These are phyloP conservation scores for Gryon sp. DNA, from an alignment of 1,140 invertebrate species.

Conservation along the genomic window DNA sequence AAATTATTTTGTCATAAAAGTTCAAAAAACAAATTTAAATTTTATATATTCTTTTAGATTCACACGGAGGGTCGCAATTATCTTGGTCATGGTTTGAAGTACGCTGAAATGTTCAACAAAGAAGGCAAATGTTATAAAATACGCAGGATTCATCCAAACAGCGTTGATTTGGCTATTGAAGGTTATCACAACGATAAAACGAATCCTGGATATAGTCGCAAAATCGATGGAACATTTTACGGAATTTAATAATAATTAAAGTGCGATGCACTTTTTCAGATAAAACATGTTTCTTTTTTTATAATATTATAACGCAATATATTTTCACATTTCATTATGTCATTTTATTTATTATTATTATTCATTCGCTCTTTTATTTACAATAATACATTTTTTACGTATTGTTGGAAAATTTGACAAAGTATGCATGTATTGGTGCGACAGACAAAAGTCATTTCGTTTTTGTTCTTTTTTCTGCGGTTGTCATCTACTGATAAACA, in stretches of 20 bases:
- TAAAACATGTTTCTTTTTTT: not conserved
- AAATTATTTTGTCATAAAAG: too few relatives aligned
- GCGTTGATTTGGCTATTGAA: conserved; percentile 76
- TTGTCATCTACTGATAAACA: too few relatives aligned
- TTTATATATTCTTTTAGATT: conserved; percentile 34
- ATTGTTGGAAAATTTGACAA: conserved; percentile 21
- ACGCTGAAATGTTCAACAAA: conserved; percentile 28
- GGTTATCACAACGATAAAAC: conserved; percentile 77
- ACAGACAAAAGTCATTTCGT: conserved; percentile 22
- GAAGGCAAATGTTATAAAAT: conserved; percentile 37
- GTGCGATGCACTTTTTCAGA: not conserved
- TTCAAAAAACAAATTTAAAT: too few relatives aligned
- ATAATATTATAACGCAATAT: too few relatives aligned
- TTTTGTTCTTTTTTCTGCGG: too few relatives aligned
- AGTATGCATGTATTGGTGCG: not conserved
- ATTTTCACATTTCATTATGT: too few relatives aligned
- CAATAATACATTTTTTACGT: too few relatives aligned
- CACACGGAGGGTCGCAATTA: conserved; percentile 47
- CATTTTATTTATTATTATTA: not conserved
- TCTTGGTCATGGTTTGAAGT: conserved; percentile 57
- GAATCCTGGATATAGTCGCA: conserved; percentile 77
- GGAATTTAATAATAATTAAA: conserved; percentile 66
- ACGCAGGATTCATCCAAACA: conserved; percentile 74
- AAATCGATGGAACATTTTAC: conserved; percentile 78
- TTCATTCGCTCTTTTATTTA: too few relatives aligned